These are phyloP conservation scores for Anguilla japonica DNA, from an alignment of 2,113 vertebrate genomes.

Conservation along the genomic window DNA sequence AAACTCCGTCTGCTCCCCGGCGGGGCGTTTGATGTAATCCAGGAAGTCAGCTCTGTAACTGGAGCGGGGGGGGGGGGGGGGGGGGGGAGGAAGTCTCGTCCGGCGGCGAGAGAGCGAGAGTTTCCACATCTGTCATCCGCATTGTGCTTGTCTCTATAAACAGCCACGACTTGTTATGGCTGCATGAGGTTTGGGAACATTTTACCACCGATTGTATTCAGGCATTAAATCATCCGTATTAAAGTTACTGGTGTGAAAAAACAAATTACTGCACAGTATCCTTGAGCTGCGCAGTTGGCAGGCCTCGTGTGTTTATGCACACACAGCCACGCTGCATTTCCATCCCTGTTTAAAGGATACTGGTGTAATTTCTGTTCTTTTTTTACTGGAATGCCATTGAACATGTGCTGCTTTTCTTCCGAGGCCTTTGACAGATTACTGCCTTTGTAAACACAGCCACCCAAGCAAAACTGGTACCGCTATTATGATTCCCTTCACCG, in stretches of 20 bases:
- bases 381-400: constrained; percentile 48
- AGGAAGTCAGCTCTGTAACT: constrained; percentile 80
- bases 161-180: constrained; percentile 72
- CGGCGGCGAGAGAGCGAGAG: constrained; percentile 64
- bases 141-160: constrained; percentile 75
- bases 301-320: constrained; percentile 59
- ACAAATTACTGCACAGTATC: constrained; percentile 60
- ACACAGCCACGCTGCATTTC: constrained; percentile 61
- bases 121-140: constrained; percentile 79
- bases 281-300: constrained; percentile 47
- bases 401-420: constrained; percentile 47
- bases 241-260: constrained; percentile 69
- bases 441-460: constrained; percentile 33
- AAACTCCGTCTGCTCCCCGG: constrained; percentile 33
- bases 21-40: constrained; percentile 74
- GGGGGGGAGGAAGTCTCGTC: constrained; percentile 76
- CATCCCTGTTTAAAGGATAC: constrained; percentile 59
- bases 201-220: constrained; percentile 76
- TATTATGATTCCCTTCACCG: constrained; percentile 24
- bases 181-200: constrained; percentile 61
- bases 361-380: constrained; percentile 53
- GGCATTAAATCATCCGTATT: constrained; percentile 75
- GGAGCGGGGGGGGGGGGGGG: constrained; percentile 50
- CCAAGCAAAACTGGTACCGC: constrained; percentile 35
- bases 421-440: constrained; percentile 57